These are phyloP conservation scores for Ivindomyrus marchei DNA, from an alignment of 2,113 vertebrate species.

Conservation along the genomic window DNA sequence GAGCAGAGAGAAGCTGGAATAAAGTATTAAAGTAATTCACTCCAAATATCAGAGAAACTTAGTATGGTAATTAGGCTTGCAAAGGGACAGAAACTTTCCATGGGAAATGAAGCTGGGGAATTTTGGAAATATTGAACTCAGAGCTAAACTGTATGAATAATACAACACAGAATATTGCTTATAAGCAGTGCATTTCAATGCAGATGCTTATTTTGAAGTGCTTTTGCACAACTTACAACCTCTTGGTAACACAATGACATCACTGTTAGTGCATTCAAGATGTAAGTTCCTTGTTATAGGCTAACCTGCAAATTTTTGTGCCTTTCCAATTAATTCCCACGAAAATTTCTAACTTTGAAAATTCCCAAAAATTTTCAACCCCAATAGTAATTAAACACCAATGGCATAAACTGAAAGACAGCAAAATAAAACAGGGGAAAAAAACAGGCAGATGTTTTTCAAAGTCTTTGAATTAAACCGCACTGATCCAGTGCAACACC, in stretches of 20 bases:
- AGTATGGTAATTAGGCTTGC: background rate
- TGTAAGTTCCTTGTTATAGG: background rate
- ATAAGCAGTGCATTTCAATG: background rate
- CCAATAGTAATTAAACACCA: background rate
- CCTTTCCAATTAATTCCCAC: background rate
- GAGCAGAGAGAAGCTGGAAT: background rate
- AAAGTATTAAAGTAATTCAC: background rate
- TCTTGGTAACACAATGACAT: background rate
- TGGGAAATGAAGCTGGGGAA: background rate
- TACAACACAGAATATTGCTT: background rate
- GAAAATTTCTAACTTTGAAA: no score
- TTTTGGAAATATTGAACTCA: no score
- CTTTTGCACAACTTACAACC: background rate
- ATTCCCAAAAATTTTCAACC: no score
- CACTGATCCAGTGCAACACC: background rate
- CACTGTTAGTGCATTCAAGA: background rate
- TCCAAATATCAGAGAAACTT: background rate
- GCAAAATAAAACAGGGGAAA: background rate
- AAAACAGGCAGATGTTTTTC: background rate
- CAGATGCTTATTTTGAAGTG: background rate
- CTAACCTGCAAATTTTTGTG: background rate
- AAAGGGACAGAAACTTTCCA: background rate
- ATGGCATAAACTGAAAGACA: background rate
- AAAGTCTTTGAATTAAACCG: background rate
- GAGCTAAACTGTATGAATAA: background rate